Evolutionary conservation across 2,888 invertebrate species (phyloP).

Genomic region (Halictus ligatus): DNA sequence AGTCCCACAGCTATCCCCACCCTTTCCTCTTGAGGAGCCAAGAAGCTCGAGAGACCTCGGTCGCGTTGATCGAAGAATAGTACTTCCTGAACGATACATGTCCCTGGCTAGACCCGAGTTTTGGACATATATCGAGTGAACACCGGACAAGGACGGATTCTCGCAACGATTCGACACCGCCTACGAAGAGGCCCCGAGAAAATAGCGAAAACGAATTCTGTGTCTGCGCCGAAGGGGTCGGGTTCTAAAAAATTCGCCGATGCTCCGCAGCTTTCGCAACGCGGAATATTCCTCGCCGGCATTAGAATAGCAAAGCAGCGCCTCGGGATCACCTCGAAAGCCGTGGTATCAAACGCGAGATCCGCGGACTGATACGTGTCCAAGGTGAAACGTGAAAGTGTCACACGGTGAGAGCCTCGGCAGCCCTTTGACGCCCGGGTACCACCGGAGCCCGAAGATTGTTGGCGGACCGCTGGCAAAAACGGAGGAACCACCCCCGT

Average conservation of each 20-base stretch:
- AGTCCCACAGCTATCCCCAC: too few species aligned
- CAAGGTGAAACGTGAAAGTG: not conserved
- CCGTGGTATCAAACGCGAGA: not conserved
- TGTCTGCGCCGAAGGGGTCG: not conserved
- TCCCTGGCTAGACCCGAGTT: too few species aligned
- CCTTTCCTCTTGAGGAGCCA: too few species aligned
- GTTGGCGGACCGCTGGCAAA: not conserved
- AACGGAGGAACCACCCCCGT: not conserved
- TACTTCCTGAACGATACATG: too few species aligned
- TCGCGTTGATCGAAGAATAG: too few species aligned
- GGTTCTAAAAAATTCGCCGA: slow-evolving; percentile 35
- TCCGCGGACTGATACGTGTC: not conserved
- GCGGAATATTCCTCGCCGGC: slow-evolving; percentile 27
- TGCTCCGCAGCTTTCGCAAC: slow-evolving; percentile 20
- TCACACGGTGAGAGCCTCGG: not conserved
- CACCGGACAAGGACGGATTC: too few species aligned
- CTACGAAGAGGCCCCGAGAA: too few species aligned
- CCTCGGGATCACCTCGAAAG: not conserved
- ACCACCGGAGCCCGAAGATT: not conserved
- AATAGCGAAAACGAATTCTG: not conserved
- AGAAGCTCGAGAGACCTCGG: too few species aligned
- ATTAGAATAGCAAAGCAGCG: slow-evolving; percentile 51
- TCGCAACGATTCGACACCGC: too few species aligned
- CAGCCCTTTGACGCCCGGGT: not conserved
- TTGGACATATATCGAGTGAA: too few species aligned